Evolutionary conservation across 1,140 invertebrate species (phyloP).

Genomic region (Zaprionus vittiger): DNA sequence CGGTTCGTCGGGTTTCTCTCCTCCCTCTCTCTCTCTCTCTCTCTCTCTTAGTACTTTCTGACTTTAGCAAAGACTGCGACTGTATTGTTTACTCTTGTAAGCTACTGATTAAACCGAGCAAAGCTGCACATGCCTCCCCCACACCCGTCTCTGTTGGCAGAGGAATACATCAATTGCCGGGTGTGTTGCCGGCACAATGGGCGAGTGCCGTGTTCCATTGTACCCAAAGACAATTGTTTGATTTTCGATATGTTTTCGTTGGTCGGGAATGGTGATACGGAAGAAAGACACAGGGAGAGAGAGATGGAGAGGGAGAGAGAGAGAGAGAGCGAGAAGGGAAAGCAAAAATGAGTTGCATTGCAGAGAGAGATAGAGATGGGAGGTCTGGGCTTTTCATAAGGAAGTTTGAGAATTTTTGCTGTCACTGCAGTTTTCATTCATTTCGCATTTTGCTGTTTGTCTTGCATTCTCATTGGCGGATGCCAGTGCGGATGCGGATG

Average conservation of each 20-base stretch:
- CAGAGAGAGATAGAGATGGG: neutral
- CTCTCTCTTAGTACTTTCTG: constrained; percentile 19
- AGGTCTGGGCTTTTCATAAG: neutral
- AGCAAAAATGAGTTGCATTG: neutral
- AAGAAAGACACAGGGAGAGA: neutral
- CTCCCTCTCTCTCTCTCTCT: neutral
- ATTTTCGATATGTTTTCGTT: constrained; percentile 73
- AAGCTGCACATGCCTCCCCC: constrained; percentile 19
- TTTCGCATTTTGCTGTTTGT: constrained; percentile 54
- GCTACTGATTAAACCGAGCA: constrained; percentile 80
- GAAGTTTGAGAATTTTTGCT: constrained; percentile 48
- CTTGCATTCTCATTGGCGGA: constrained; percentile 13
- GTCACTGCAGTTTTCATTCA: constrained; percentile 62
- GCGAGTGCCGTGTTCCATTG: constrained; percentile 55
- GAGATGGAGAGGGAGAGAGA: neutral
- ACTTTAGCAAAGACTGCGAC: constrained; percentile 12
- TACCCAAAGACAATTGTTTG: constrained; percentile 77
- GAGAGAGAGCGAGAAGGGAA: neutral
- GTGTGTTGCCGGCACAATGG: constrained; percentile 55
- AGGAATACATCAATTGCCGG: constrained; percentile 63
- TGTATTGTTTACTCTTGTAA: constrained; percentile 74
- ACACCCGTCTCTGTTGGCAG: neutral
- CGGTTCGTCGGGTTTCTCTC: constrained; percentile 8
- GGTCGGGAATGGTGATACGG: neutral
- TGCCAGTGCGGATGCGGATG: constrained; percentile 27